These are phyloP conservation scores for Nasonia vitripennis DNA, from an alignment of 1,140 invertebrate species.

Conservation along the genomic window DNA sequence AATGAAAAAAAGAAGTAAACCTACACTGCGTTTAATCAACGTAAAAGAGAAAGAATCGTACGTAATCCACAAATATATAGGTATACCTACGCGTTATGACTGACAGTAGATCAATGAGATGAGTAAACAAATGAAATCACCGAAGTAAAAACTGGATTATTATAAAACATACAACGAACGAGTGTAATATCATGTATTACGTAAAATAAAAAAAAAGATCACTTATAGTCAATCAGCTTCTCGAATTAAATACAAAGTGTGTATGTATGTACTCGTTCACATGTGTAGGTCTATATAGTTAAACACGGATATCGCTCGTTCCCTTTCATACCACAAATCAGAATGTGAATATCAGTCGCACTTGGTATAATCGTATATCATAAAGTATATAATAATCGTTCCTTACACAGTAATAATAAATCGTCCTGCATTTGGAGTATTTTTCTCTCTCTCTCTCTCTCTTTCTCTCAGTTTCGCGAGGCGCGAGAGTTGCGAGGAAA, in stretches of 20 bases:
- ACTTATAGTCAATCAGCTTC: constrained; percentile 41
- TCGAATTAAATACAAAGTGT: constrained; percentile 50
- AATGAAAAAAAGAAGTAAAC: constrained; percentile 21
- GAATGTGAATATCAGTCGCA: constrained; percentile 37
- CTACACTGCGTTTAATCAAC: constrained; percentile 27
- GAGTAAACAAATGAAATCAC: constrained; percentile 43
- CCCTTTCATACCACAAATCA: constrained; percentile 29
- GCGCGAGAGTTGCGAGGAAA: constrained; percentile 47
- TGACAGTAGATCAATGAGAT: constrained; percentile 41
- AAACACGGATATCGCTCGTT: constrained; percentile 22
- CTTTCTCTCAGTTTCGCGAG: not conserved
- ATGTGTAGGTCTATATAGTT: constrained; percentile 36
- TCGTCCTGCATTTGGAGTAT: constrained; percentile 49
- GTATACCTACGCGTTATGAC: constrained; percentile 41
- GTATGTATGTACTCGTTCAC: constrained; percentile 24
- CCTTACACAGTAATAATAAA: constrained; percentile 28
- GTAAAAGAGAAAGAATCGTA: constrained; percentile 28
- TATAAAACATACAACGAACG: constrained; percentile 43
- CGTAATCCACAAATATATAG: constrained; percentile 20
- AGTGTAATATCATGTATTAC: not conserved
- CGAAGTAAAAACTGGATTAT: constrained; percentile 42
- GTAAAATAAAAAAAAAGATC: constrained; percentile 43
- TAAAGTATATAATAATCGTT: constrained; percentile 47
- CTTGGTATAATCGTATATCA: constrained; percentile 43
- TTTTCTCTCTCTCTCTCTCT: not conserved